Evolutionary conservation across 2,888 invertebrate genomes (phyloP).

Genomic region (Tricholauxania praeusta): DNA sequence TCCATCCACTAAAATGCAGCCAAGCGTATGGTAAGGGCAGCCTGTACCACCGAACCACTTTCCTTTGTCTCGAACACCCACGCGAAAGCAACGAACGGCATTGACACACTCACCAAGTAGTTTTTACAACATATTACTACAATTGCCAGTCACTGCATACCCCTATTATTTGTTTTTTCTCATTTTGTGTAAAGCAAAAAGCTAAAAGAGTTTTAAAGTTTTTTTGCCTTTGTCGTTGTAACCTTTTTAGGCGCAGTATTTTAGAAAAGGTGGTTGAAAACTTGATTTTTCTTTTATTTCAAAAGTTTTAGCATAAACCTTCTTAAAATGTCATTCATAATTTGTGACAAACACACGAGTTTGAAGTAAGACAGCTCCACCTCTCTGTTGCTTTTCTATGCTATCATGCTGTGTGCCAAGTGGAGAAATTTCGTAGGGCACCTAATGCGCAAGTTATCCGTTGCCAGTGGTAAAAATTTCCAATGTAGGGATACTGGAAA

Average conservation of each 20-base stretch:
- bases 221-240: slow-evolving; percentile 18
- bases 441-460: slow-evolving; percentile 41
- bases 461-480: background rate
- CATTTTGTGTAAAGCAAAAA: no score
- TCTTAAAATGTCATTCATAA: no score
- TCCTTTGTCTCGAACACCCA: background rate
- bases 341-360: no score
- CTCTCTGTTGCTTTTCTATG: background rate
- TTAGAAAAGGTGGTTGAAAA: background rate
- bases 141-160: background rate
- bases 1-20: background rate
- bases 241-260: background rate
- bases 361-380: no score
- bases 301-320: no score
- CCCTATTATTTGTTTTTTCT: background rate
- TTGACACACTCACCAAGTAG: slow-evolving; percentile 37
- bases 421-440: slow-evolving; percentile 19
- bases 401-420: slow-evolving; percentile 15
- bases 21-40: background rate
- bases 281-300: no score
- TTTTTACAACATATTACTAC: background rate
- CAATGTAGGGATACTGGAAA: no score
- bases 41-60: no score
- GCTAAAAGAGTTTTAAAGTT: slow-evolving; percentile 2
- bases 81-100: slow-evolving; percentile 31